These are phyloP conservation scores for Dasysyrphus albostriatus DNA, from an alignment of 2,888 invertebrate genomes.

Conservation along the genomic window DNA sequence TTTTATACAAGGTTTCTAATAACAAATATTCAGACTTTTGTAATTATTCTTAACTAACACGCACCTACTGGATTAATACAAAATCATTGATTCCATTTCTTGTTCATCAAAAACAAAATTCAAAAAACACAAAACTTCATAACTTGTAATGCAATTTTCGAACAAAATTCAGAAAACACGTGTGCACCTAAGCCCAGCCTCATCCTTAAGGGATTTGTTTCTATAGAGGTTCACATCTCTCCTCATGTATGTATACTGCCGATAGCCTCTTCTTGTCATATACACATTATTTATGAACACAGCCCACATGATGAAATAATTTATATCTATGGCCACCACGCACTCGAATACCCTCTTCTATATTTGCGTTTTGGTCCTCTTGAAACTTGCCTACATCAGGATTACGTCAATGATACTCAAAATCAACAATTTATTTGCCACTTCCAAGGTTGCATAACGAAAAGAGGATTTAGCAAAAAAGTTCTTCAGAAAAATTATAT, in stretches of 20 bases:
- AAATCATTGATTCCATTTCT: neutral
- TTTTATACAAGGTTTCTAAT: too few species aligned
- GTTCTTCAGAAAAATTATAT: constrained; percentile 26
- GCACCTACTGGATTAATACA: too few species aligned
- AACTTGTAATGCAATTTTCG: neutral
- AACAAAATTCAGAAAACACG: neutral
- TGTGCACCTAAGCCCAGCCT: neutral
- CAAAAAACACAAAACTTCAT: neutral
- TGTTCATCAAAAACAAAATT: neutral
- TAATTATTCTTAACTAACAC: too few species aligned
- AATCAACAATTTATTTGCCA: constrained; percentile 15
- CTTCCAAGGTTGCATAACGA: constrained; percentile 1
- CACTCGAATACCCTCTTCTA: neutral
- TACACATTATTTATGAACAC: neutral
- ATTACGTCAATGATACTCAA: constrained; percentile 21
- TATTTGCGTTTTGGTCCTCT: neutral
- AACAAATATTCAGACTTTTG: too few species aligned
- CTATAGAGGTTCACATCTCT: constrained; percentile 12
- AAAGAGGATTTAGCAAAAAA: constrained; percentile 18
- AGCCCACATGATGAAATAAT: neutral
- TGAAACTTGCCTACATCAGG: neutral
- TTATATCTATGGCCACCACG: neutral
- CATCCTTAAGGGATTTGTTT: constrained; percentile 20
- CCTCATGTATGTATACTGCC: neutral
- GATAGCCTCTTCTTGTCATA: neutral